Evolutionary conservation across 2,113 vertebrate species (phyloP), one percentile per base, ranked within the genome.

Genomic region (Podiceps cristatus): DNA sequence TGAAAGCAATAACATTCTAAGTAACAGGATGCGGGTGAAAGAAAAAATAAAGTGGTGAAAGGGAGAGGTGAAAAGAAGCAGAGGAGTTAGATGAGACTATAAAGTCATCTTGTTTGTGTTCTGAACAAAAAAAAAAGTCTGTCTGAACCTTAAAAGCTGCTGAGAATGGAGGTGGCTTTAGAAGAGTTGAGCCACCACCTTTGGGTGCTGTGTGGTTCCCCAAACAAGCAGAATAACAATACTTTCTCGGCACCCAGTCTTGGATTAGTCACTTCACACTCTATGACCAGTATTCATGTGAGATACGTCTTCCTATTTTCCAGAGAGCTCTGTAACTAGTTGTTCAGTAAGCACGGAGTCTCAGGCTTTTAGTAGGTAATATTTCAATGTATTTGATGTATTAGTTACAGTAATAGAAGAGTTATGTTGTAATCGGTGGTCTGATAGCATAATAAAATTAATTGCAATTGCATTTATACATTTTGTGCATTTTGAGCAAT

Each of bases 51-150:
- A 8, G 10, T 53, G 37, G 10, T 31, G 22, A 40, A 69, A 28
- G 29, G 50, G 40, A 78, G 56, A 80, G 25, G 13, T 23, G 45
- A 31, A 45, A 44, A 49, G 68, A 20, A 62, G 59, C 68, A 67
- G 49, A 60, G 40, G 55, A 75, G 47, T 28, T 1, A 0, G 11
- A 1, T 28, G 56, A 77, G 42, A 52, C 7, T n/a, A 2, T 15
- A 6, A 35, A n/a, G 8, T 40, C 4, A 0, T 33, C 20, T 45
- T 67, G 53, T 60, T 63, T 78, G 20, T 52, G 40, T 56, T 47
- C 59, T 69, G 81, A 56, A 18, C n/a, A 42, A 80, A n/a, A n/a
- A n/a, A 25, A 58, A 50, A 42, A 59, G 37, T 37, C 52, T 29
- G n/a, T 20, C 68, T 29, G 66, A 33, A 13, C 42, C 13, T 40